phyloP scores from a whole-genome alignment of 2,888 invertebrate species.

The Trissonchulus latispiculum region DNA sequence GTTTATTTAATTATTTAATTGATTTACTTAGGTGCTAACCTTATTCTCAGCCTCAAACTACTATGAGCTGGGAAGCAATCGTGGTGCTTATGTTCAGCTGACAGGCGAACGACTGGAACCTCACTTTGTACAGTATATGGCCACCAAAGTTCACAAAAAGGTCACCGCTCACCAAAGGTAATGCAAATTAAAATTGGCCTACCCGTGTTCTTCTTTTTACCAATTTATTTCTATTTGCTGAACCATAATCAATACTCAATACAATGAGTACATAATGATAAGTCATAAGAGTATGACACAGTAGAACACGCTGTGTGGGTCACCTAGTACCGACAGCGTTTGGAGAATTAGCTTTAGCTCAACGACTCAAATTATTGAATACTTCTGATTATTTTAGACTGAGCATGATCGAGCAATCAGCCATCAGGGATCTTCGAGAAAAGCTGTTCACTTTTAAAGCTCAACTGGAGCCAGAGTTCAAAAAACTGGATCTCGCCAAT shows the following conservation, averaged over 20 bases:
- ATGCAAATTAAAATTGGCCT: conserved; percentile 15
- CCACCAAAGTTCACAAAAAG: conserved; percentile 42
- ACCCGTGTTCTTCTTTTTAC: no score
- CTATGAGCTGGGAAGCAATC: conserved; percentile 82
- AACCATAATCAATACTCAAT: no score
- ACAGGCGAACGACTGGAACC: conserved; percentile 64
- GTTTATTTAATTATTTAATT: no score
- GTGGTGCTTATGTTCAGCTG: conserved; percentile 78
- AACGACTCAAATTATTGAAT: no score
- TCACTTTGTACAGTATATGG: conserved; percentile 71
- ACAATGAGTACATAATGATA: no score
- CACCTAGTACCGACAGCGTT: no score
- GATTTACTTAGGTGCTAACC: conserved; percentile 81
- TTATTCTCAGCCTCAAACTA: conserved; percentile 96
- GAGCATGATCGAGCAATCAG: conserved; percentile 73
- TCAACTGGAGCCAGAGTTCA: conserved; percentile 62
- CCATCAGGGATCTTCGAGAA: conserved; percentile 68
- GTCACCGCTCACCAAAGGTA: conserved; percentile 46
- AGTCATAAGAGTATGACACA: no score
- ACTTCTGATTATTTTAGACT: conserved; percentile 55
- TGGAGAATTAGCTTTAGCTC: no score
- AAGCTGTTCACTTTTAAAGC: conserved; percentile 63
- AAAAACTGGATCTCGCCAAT: conserved; percentile 59
- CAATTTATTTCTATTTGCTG: no score
- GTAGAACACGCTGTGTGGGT: no score